Conservation (phyloP, 2,888 invertebrate genomes). For the Acronicta alni region DNA sequence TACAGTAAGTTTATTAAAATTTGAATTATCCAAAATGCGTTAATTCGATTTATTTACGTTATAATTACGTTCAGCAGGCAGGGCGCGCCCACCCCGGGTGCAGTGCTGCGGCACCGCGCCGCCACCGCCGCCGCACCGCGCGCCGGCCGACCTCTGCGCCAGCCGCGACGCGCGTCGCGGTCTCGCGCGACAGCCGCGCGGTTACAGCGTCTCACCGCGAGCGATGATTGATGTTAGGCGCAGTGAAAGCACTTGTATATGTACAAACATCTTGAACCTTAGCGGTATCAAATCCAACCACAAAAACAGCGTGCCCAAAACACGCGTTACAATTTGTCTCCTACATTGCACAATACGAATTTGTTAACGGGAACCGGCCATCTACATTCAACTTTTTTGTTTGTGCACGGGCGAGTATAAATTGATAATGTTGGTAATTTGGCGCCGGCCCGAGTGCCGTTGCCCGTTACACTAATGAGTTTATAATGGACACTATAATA, state of each 20-base stretch:
- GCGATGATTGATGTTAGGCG: slow-evolving; percentile 78
- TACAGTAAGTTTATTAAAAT: no score
- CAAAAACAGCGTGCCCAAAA: slow-evolving; percentile 79
- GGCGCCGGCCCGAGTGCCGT: slow-evolving; percentile 86
- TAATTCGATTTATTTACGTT: slow-evolving; percentile 18
- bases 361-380: slow-evolving; percentile 88
- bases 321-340: slow-evolving; percentile 87
- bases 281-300: slow-evolving; percentile 83
- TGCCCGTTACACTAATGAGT: slow-evolving; percentile 88
- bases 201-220: slow-evolving; percentile 33
- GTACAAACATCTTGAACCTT: slow-evolving; percentile 73
- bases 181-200: slow-evolving; percentile 33
- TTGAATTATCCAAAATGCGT: slow-evolving; percentile 39
- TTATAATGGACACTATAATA: slow-evolving; percentile 88
- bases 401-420: slow-evolving; percentile 86
- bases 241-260: slow-evolving; percentile 84
- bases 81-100: no score
- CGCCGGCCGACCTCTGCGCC: not conserved
- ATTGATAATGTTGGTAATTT: slow-evolving; percentile 89
- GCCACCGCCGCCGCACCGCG: not conserved
- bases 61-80: no score
- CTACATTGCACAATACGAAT: slow-evolving; percentile 89
- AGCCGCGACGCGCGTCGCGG: slow-evolving; percentile 3
- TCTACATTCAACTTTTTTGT: slow-evolving; percentile 87
- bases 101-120: no score